A percentile compares a stretch with the other conserved stretches of the same genome.
Conservation (phyloP, 2,797 vertebrate species). For the Spinus pinus region DNA sequence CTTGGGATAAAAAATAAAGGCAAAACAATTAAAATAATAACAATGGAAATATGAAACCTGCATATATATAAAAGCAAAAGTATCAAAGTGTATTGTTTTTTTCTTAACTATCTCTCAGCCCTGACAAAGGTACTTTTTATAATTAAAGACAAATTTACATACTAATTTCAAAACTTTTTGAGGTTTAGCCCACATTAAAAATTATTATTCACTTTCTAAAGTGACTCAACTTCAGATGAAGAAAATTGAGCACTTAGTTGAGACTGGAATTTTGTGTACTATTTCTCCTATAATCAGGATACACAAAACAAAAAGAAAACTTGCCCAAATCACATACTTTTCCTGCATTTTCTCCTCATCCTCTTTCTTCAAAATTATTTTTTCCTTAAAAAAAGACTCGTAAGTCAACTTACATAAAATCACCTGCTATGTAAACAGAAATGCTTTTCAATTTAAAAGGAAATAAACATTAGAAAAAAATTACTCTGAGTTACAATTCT, state of each 20-base stretch:
- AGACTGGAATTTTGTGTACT: neutral
- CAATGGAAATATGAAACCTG: neutral
- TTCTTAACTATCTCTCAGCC: neutral
- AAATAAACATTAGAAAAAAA: neutral
- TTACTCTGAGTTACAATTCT: neutral
- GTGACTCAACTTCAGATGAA: neutral
- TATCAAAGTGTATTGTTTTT: neutral
- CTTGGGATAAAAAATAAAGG: neutral
- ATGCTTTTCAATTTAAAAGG: neutral
- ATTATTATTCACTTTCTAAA: constrained; percentile 14
- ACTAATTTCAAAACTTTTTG: neutral
- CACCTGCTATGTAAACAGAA: neutral
- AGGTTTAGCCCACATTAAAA: constrained; percentile 32
- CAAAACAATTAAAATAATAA: neutral
- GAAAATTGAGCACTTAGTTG: neutral
- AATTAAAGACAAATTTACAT: constrained; percentile 25
- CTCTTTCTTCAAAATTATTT: neutral
- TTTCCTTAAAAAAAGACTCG: neutral
- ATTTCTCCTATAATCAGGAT: neutral
- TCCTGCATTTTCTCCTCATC: neutral
- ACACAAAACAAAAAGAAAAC: neutral
- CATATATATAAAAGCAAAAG: neutral
- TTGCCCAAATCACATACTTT: neutral
- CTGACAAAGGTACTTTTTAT: neutral
- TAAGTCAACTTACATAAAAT: neutral